A percentile compares a stretch with the other conserved stretches of the same genome.
phyloP scores from a whole-genome alignment of 2,888 invertebrate genomes.

The Pheosia gnoma region DNA sequence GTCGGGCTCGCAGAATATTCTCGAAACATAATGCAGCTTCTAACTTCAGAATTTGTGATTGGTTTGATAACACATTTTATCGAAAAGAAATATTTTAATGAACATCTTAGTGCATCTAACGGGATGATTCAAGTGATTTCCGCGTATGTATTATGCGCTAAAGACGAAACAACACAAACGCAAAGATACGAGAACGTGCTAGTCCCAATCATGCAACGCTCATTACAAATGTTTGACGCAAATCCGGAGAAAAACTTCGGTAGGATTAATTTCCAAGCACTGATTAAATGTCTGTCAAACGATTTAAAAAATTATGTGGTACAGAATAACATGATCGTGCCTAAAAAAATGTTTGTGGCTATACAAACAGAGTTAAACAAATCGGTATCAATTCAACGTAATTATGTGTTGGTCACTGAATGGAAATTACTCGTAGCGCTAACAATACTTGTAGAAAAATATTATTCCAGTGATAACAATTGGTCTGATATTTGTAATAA shows the following conservation, averaged over 20 bases:
- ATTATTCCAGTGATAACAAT: conserved; percentile 17
- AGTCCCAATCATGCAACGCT: conserved; percentile 49
- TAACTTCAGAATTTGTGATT: conserved; percentile 51
- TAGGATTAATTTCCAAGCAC: conserved; percentile 34
- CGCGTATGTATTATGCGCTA: conserved; percentile 50
- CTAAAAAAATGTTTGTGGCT: conserved; percentile 44
- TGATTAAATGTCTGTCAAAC: conserved; percentile 40
- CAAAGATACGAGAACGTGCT: conserved; percentile 52
- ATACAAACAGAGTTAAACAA: conserved; percentile 44
- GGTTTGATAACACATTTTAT: conserved; percentile 51
- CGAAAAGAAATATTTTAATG: conserved; percentile 41
- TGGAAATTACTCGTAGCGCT: conserved; percentile 53
- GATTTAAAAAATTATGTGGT: conserved; percentile 45
- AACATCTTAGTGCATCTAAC: conserved; percentile 11
- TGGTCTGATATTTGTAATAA: conserved; percentile 39
- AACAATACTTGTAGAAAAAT: conserved; percentile 41
- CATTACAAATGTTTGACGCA: conserved; percentile 46
- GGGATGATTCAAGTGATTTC: conserved; percentile 45
- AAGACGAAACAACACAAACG: conserved; percentile 49
- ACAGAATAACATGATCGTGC: conserved; percentile 40
- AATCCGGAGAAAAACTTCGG: conserved; percentile 31
- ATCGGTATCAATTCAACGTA: conserved; percentile 46
- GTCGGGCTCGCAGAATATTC: conserved; percentile 40
- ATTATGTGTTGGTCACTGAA: conserved; percentile 55
- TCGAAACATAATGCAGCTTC: conserved; percentile 50